Evolutionary conservation across 2,113 vertebrate genomes (phyloP).

Genomic region (Sphyrna mokarran): DNA sequence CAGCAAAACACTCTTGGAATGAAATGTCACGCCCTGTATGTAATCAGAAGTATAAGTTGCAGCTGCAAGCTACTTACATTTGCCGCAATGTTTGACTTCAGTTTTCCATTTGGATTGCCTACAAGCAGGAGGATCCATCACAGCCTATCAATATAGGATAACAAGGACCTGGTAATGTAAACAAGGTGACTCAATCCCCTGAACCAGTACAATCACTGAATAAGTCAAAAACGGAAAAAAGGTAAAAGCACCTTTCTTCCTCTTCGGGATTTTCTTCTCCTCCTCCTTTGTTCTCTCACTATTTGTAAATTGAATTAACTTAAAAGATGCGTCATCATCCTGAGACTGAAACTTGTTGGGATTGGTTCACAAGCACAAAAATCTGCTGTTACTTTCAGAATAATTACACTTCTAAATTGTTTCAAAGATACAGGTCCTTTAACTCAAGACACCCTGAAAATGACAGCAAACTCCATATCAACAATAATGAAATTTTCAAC

Average conservation of each 20-base stretch:
- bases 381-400: background rate
- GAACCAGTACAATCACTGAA: background rate
- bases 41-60: background rate
- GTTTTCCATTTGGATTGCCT: background rate
- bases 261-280: background rate
- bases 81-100: background rate
- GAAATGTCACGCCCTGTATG: background rate
- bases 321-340: background rate
- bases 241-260: background rate
- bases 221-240: background rate
- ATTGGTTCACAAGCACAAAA: background rate
- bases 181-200: background rate
- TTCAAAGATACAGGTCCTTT: background rate
- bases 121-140: background rate
- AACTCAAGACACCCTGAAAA: background rate
- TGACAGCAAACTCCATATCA: background rate
- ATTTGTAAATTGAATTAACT: background rate
- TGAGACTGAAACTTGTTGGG: background rate
- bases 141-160: background rate
- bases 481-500: background rate
- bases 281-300: background rate
- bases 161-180: background rate
- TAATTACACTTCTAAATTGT: background rate
- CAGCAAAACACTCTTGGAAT: background rate
- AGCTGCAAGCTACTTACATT: background rate